phyloP scores from a whole-genome alignment of 2,113 vertebrate genomes.

The Callospermophilus lateralis region DNA sequence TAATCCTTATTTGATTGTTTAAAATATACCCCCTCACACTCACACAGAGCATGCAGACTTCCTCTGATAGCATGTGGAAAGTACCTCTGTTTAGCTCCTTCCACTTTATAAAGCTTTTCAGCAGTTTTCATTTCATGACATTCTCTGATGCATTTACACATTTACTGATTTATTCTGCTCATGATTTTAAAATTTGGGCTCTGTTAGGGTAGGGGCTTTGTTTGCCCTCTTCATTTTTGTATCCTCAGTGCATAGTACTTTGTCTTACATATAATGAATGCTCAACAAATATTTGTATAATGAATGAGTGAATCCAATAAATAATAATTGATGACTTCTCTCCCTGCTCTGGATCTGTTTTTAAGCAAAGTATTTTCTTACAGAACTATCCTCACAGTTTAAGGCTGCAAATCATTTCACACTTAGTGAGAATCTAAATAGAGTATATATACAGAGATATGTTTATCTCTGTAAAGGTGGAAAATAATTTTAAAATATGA shows the following conservation, averaged over 20 bases:
- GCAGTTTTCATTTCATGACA: neutral
- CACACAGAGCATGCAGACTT: neutral
- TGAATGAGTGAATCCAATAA: neutral
- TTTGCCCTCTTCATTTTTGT: neutral
- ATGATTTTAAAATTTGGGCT: constrained; percentile 2
- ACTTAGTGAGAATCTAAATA: neutral
- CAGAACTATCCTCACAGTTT: neutral
- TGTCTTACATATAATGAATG: neutral
- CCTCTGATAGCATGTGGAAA: neutral
- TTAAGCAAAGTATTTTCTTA: constrained; percentile 16
- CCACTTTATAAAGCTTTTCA: neutral
- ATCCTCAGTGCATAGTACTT: neutral
- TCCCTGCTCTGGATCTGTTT: neutral
- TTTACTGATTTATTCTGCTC: neutral
- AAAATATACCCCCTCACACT: neutral
- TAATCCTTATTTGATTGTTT: neutral
- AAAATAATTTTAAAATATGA: neutral
- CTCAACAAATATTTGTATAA: constrained; percentile 3
- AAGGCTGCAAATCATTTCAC: neutral
- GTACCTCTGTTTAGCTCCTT: neutral
- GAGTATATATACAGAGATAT: too few relatives aligned
- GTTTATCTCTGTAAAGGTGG: neutral
- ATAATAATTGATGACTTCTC: neutral
- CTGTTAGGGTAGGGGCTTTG: neutral
- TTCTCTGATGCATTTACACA: neutral